Evolutionary conservation across 1,140 invertebrate species (phyloP).

Genomic region (Drosophila burlai): DNA sequence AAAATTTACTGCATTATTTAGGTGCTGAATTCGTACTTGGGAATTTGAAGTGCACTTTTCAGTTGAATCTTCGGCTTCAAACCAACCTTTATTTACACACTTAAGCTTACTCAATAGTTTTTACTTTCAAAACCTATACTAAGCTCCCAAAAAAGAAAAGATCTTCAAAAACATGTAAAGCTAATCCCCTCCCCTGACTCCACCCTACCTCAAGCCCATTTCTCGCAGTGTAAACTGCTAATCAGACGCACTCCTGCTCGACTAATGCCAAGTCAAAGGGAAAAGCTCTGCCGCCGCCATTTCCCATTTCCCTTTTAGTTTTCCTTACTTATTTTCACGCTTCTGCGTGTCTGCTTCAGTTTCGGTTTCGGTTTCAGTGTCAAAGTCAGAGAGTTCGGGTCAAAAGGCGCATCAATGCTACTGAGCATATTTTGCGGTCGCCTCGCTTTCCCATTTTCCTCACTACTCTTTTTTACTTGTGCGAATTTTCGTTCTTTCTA

Average conservation of each 20-base stretch:
- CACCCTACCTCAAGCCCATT: not conserved
- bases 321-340: conserved; percentile 9
- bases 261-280: conserved; percentile 49
- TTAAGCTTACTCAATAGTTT: not conserved
- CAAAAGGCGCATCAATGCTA: conserved; percentile 66
- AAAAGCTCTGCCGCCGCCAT: conserved; percentile 24
- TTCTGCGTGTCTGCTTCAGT: conserved; percentile 4
- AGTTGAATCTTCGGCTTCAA: no score
- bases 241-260: conserved; percentile 30
- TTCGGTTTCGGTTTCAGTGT: conserved; percentile 32
- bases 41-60: not conserved
- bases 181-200: not conserved
- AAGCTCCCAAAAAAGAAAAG: not conserved
- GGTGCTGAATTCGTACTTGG: not conserved
- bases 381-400: conserved; percentile 46
- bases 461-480: not conserved
- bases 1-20: no score
- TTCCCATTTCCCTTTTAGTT: not conserved
- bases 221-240: conserved; percentile 19
- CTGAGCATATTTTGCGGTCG: conserved; percentile 64
- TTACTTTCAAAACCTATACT: not conserved
- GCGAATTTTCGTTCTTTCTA: not conserved
- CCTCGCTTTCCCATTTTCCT: conserved; percentile 12
- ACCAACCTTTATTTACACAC: not conserved
- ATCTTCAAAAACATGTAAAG: not conserved